Evolutionary conservation across 2,113 vertebrate species (phyloP).

Genomic region (Neopipo cinnamomea): DNA sequence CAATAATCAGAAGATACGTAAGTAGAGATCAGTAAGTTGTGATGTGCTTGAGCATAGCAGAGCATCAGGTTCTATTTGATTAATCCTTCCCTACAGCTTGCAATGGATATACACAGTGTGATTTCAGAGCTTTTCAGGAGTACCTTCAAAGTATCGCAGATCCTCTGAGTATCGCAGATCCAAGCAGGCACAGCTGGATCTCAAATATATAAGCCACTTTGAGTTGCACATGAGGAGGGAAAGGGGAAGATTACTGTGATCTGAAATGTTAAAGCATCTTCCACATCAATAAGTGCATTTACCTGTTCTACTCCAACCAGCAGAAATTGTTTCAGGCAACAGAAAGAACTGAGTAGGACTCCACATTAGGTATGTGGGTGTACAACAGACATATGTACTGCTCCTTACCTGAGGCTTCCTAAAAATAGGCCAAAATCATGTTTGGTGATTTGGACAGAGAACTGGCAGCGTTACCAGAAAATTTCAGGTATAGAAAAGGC

Average conservation of each 20-base stretch:
- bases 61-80: conserved; percentile 7
- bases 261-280: conserved; percentile 21
- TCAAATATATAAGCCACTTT: conserved; percentile 8
- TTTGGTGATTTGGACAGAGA: neutral
- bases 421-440: neutral
- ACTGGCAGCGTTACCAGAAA: neutral
- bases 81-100: conserved; percentile 23
- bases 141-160: conserved; percentile 52
- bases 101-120: conserved; percentile 35
- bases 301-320: neutral
- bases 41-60: neutral
- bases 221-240: neutral
- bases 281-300: neutral
- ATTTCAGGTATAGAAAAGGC: neutral
- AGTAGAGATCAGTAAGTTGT: conserved; percentile 1
- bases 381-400: neutral
- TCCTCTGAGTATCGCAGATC: neutral
- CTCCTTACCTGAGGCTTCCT: neutral
- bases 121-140: conserved; percentile 1
- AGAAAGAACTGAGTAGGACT: neutral
- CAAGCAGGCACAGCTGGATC: conserved; percentile 33
- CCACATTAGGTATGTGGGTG: neutral
- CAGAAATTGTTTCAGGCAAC: conserved; percentile 1
- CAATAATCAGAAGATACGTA: conserved; percentile 1
- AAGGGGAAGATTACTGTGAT: neutral